phyloP scores from a whole-genome alignment of 2,797 vertebrate species.

The Apogon hyalosoma region DNA sequence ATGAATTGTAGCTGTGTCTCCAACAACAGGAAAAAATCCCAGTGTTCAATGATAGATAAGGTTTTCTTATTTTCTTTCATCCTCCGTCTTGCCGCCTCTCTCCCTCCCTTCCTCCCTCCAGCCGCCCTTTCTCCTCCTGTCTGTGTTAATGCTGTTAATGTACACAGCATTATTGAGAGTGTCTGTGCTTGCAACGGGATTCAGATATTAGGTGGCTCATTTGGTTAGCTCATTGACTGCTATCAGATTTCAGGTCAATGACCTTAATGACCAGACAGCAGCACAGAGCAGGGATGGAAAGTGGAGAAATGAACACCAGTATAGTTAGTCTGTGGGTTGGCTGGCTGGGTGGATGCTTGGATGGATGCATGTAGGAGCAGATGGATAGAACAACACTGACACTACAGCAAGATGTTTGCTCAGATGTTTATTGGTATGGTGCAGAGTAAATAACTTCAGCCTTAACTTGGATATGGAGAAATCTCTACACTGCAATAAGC shows the following conservation, averaged over 20 bases:
- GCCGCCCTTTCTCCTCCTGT: constrained; percentile 25
- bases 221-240: constrained; percentile 81
- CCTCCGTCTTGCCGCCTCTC: constrained; percentile 27
- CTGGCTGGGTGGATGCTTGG: constrained; percentile 16
- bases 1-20: constrained; percentile 64
- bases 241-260: constrained; percentile 82
- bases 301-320: constrained; percentile 63
- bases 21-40: constrained; percentile 55
- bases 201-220: constrained; percentile 80
- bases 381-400: constrained; percentile 1
- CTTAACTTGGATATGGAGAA: no score
- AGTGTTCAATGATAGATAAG: constrained; percentile 70
- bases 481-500: no score
- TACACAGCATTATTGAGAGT: constrained; percentile 64
- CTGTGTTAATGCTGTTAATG: constrained; percentile 66
- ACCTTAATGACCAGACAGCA: constrained; percentile 75
- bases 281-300: constrained; percentile 64
- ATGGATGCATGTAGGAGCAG: constrained; percentile 7
- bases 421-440: constrained; percentile 7
- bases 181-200: constrained; percentile 69
- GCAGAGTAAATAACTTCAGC: background rate
- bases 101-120: constrained; percentile 4
- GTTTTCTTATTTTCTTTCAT: constrained; percentile 67
- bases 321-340: constrained; percentile 28
- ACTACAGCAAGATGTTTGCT: background rate